These are phyloP conservation scores for Chalcis sispes DNA, from an alignment of 2,888 invertebrate genomes.

Conservation along the genomic window DNA sequence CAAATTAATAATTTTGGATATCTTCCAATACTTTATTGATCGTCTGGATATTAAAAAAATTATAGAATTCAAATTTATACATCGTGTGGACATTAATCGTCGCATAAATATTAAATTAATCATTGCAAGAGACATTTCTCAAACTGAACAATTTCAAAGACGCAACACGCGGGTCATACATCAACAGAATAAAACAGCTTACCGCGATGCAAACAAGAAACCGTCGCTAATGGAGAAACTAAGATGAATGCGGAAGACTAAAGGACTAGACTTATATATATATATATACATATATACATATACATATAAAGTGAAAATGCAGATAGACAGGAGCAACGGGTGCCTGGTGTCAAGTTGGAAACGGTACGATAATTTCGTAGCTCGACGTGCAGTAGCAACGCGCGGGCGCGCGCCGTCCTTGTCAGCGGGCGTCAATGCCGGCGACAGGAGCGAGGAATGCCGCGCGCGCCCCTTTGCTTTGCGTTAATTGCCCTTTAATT, in stretches of 20 bases:
- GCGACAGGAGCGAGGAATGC: conserved; percentile 6
- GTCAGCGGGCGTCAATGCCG: conserved; percentile 17
- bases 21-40: too few relatives aligned
- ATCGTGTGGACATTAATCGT: too few relatives aligned
- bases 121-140: too few relatives aligned
- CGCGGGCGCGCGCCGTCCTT: too few relatives aligned
- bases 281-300: neutral
- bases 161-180: neutral
- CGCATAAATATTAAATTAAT: too few relatives aligned
- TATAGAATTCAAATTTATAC: too few relatives aligned
- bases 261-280: neutral
- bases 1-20: too few relatives aligned
- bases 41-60: too few relatives aligned
- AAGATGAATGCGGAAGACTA: too few relatives aligned
- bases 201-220: neutral
- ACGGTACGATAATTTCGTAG: conserved; percentile 52
- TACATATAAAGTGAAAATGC: conserved; percentile 19
- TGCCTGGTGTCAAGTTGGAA: conserved; percentile 32
- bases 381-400: too few relatives aligned
- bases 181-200: conserved; percentile 9
- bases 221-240: neutral
- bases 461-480: conserved; percentile 1
- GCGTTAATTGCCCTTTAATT: conserved; percentile 54
- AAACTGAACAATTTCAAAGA: neutral
- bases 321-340: neutral